Percentiles rank a stretch among this genome's conserved stretches.
Conservation (phyloP, 2,888 invertebrate genomes). For the Aphidoletes aphidimyza region DNA sequence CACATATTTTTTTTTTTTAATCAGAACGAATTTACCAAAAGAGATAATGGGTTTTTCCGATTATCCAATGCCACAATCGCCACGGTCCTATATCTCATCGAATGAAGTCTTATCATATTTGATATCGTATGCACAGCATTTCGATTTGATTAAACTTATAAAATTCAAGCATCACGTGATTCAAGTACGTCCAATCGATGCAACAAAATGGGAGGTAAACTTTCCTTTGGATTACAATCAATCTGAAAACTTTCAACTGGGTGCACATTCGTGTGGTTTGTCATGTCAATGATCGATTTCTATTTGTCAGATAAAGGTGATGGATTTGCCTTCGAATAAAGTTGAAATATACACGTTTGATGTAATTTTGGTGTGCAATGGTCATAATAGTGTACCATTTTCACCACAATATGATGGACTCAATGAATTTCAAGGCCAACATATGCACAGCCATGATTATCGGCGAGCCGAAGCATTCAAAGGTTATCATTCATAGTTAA, state of each 20-base stretch:
- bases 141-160: slow-evolving; percentile 73
- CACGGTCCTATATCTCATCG: slow-evolving; percentile 79
- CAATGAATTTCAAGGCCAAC: slow-evolving; percentile 71
- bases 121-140: slow-evolving; percentile 76
- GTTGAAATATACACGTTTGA: slow-evolving; percentile 74
- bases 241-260: no score
- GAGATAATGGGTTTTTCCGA: slow-evolving; percentile 74
- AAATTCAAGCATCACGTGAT: slow-evolving; percentile 71
- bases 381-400: slow-evolving; percentile 84
- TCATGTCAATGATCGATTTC: not conserved
- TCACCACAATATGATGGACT: slow-evolving; percentile 77
- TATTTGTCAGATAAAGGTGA: slow-evolving; percentile 61
- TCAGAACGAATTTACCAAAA: slow-evolving; percentile 39
- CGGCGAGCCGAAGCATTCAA: slow-evolving; percentile 76
- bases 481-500: slow-evolving; percentile 66
- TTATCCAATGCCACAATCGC: slow-evolving; percentile 78
- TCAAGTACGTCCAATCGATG: slow-evolving; percentile 68
- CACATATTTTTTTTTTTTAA: slow-evolving; percentile 62
- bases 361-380: slow-evolving; percentile 84
- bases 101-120: slow-evolving; percentile 79
- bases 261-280: not conserved
- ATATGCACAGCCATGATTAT: slow-evolving; percentile 87
- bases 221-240: no score
- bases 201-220: slow-evolving; percentile 72
- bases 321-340: slow-evolving; percentile 60